phyloP scores from a whole-genome alignment of 2,797 vertebrate species.

The Sebastiscus albofasciatus region DNA sequence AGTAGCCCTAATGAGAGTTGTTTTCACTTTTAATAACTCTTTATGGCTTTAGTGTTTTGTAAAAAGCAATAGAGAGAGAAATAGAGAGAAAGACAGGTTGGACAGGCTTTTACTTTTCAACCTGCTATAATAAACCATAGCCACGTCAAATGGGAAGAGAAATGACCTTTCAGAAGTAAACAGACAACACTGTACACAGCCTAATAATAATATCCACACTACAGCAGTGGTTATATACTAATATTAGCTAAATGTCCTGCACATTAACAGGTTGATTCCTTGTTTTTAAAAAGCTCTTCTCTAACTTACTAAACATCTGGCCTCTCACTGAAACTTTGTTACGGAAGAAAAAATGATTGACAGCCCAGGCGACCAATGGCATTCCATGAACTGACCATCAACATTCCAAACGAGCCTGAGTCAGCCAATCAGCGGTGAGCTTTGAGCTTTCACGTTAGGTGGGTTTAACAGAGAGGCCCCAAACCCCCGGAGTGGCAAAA shows the following conservation, averaged over 20 bases:
- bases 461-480: slow-evolving; percentile 77
- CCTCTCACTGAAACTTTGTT: slow-evolving; percentile 81
- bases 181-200: not conserved
- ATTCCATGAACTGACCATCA: slow-evolving; percentile 56
- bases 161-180: slow-evolving; percentile 32
- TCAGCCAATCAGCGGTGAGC: slow-evolving; percentile 69
- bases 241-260: not conserved
- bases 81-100: not conserved
- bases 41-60: not conserved
- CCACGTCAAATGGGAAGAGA: slow-evolving; percentile 63
- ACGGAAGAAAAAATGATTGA: slow-evolving; percentile 80
- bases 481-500: slow-evolving; percentile 77
- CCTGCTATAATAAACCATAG: slow-evolving; percentile 39
- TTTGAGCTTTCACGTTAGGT: slow-evolving; percentile 72
- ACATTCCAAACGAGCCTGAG: slow-evolving; percentile 60
- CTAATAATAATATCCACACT: not conserved
- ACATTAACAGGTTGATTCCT: fast-evolving
- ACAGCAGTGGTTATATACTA: fast-evolving
- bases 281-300: slow-evolving; percentile 27
- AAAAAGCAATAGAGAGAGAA: not conserved
- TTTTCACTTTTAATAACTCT: not conserved
- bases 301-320: slow-evolving; percentile 72
- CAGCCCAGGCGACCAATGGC: slow-evolving; percentile 72
- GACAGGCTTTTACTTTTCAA: slow-evolving; percentile 21
- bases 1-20: not conserved